Conservation (phyloP, 2,113 vertebrate genomes). For the Coryphaenoides rupestris region DNA sequence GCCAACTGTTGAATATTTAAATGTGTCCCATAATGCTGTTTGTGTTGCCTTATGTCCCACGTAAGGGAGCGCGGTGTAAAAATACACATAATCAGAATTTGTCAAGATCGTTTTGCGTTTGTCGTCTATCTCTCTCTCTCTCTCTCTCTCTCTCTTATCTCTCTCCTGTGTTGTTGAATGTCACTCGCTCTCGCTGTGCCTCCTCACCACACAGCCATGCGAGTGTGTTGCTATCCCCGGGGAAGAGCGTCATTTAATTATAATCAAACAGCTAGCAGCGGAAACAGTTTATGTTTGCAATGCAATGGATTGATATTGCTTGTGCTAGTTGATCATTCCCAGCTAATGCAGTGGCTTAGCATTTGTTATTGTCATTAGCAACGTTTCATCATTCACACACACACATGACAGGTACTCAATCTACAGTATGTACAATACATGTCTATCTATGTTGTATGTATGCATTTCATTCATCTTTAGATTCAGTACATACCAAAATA, state of each 20-base stretch:
- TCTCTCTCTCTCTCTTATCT: neutral
- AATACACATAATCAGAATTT: constrained; percentile 48
- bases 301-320: constrained; percentile 71
- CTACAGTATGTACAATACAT: constrained; percentile 3
- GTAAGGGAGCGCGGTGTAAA: no score
- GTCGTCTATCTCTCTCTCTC: constrained; percentile 11
- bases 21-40: no score
- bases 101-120: constrained; percentile 58
- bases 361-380: no score
- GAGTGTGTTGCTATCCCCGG: constrained; percentile 60
- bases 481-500: no score
- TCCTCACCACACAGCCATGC: constrained; percentile 47
- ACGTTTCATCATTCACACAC: neutral
- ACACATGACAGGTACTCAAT: neutral
- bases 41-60: constrained; percentile 35
- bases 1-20: no score
- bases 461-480: no score
- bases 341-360: constrained; percentile 10
- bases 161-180: constrained; percentile 31
- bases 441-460: neutral
- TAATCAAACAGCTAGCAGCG: constrained; percentile 79
- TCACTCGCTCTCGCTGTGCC: constrained; percentile 57
- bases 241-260: constrained; percentile 82
- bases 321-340: constrained; percentile 49
- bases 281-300: constrained; percentile 67